Evolutionary conservation across 2,888 invertebrate genomes (phyloP).

Genomic region (Hypolimnas misippus): DNA sequence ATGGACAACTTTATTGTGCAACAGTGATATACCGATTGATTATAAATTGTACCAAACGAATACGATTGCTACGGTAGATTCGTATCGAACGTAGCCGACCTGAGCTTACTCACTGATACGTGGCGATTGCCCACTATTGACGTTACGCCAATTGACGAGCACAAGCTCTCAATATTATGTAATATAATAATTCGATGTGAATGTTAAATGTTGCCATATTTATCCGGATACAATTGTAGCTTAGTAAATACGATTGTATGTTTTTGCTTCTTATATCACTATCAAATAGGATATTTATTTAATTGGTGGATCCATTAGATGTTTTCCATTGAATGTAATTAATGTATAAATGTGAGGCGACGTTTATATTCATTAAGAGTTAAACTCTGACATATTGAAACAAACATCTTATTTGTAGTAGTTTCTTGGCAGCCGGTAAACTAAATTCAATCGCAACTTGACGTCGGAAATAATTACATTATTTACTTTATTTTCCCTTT

Average conservation of each 20-base stretch:
- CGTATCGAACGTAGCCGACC: conserved; percentile 4
- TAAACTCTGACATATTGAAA: conserved; percentile 29
- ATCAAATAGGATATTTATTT: conserved; percentile 38
- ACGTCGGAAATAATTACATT: not conserved
- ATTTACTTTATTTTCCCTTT: not conserved
- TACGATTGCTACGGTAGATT: not conserved
- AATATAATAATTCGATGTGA: conserved; percentile 40
- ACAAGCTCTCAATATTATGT: conserved; percentile 26
- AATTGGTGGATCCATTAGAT: conserved; percentile 41
- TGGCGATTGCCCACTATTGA: conserved; percentile 5
- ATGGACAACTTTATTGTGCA: conserved; percentile 20
- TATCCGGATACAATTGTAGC: conserved; percentile 40
- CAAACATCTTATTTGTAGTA: conserved; percentile 26
- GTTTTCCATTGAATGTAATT: conserved; percentile 38
- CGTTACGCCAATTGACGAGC: conserved; percentile 10
- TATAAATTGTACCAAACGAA: conserved; percentile 16
- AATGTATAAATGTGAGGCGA: conserved; percentile 35
- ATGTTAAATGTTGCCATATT: conserved; percentile 42
- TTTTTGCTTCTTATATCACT: conserved; percentile 38
- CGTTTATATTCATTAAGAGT: conserved; percentile 36
- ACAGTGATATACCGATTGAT: conserved; percentile 15
- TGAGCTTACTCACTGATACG: conserved; percentile 4
- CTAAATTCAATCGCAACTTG: conserved; percentile 13
- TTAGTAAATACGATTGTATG: conserved; percentile 38
- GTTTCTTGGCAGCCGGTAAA: conserved; percentile 20